These are phyloP conservation scores for Tuta absoluta DNA, from an alignment of 2,888 invertebrate species.

Conservation along the genomic window DNA sequence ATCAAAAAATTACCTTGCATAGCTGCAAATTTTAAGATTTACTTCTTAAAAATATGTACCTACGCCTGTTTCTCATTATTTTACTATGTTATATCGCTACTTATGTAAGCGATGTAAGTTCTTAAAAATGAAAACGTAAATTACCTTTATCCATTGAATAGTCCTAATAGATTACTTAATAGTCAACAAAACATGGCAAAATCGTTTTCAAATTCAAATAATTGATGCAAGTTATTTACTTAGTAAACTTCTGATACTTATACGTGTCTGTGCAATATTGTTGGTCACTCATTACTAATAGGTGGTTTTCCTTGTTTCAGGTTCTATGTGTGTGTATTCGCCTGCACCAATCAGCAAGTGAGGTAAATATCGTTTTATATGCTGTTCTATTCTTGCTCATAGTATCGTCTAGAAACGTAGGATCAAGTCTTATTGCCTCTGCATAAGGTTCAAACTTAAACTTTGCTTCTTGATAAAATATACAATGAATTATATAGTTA, in stretches of 20 bases:
- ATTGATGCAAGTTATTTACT: background rate
- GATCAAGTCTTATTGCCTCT: background rate
- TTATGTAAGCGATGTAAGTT: too few species aligned
- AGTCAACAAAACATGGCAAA: too few species aligned
- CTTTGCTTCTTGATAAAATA: background rate
- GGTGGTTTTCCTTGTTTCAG: conserved; percentile 16
- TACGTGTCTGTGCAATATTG: conserved; percentile 1
- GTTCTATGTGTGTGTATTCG: conserved; percentile 13
- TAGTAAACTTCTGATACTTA: background rate
- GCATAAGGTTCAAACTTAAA: background rate
- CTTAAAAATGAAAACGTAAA: too few species aligned
- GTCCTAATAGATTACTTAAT: too few species aligned
- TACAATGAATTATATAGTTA: too few species aligned
- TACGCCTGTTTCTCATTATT: too few species aligned
- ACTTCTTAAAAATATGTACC: too few species aligned
- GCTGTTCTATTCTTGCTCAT: conserved; percentile 4
- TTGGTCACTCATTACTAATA: conserved; percentile 9
- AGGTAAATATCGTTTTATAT: conserved; percentile 14
- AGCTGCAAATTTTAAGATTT: too few species aligned
- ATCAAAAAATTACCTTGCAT: too few species aligned
- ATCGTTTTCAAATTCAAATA: background rate
- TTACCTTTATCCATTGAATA: too few species aligned
- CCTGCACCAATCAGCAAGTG: conserved; percentile 1
- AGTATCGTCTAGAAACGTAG: background rate
- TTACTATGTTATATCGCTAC: too few species aligned